A percentile compares a stretch with the other conserved stretches of the same genome.
Conservation (phyloP, 2,797 vertebrate genomes). For the Hoplostethus atlanticus region DNA sequence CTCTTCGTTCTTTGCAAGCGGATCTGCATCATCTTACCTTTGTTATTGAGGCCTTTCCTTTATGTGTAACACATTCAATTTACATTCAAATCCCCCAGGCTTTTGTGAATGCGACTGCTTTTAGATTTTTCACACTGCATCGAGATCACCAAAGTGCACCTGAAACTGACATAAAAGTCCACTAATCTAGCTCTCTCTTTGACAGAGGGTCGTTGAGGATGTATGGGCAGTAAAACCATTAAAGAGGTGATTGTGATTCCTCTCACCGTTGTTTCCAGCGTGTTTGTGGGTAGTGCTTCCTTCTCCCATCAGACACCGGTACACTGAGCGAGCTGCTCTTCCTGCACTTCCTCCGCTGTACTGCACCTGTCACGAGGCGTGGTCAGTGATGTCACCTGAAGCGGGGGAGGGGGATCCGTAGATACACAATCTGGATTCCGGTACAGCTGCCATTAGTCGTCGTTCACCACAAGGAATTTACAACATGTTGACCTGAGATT, state of each 20-base stretch:
- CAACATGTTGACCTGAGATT: background rate
- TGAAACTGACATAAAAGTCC: no score
- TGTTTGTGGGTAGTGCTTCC: background rate
- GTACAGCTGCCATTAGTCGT: background rate
- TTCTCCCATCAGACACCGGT: background rate
- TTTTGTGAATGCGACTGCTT: background rate
- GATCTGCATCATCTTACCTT: background rate
- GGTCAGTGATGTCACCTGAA: constrained; percentile 72
- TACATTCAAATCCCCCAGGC: constrained; percentile 15
- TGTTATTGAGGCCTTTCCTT: background rate
- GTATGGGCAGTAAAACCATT: no score
- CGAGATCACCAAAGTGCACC: no score
- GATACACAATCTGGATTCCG: no score
- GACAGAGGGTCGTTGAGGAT: no score
- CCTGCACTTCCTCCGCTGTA: constrained; percentile 5
- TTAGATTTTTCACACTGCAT: background rate
- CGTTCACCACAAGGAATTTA: background rate
- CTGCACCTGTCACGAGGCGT: constrained; percentile 78
- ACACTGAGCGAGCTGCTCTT: no score
- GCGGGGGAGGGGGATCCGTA: constrained; percentile 42
- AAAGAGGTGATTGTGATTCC: no score
- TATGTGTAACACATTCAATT: background rate
- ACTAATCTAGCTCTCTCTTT: no score
- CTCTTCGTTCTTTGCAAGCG: background rate
- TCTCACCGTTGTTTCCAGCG: no score